phyloP scores from a whole-genome alignment of 2,797 vertebrate species.

The Acrocephalus scirpaceus region DNA sequence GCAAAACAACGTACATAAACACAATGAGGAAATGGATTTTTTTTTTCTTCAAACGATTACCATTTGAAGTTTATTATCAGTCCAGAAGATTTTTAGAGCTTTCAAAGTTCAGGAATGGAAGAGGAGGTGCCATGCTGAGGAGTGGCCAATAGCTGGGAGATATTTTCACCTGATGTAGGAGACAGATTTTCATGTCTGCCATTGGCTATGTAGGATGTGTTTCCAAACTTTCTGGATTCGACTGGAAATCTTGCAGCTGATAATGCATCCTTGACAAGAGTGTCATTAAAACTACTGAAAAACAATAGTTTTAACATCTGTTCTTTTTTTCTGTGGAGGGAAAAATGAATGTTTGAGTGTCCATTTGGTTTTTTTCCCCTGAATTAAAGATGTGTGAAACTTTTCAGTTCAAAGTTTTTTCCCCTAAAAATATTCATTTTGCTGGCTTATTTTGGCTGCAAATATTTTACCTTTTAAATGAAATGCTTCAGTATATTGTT shows the following conservation, averaged over 20 bases:
- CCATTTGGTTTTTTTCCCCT: accelerated
- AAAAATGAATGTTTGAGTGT: neutral
- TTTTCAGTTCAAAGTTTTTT: neutral
- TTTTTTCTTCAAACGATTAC: neutral
- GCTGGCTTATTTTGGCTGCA: neutral
- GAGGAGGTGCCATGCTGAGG: neutral
- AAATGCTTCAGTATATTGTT: neutral
- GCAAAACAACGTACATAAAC: neutral
- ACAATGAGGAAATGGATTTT: neutral
- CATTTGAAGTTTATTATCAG: neutral
- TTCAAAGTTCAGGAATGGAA: neutral
- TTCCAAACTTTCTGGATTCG: neutral
- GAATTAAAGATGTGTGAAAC: neutral
- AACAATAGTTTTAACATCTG: neutral
- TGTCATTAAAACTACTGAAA: neutral
- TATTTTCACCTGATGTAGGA: neutral
- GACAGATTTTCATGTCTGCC: neutral
- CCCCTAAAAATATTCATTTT: neutral
- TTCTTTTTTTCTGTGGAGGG: neutral
- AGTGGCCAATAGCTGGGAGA: neutral
- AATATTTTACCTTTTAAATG: neutral
- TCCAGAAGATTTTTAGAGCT: neutral
- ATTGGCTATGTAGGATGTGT: accelerated
- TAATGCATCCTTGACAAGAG: neutral
- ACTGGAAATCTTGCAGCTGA: neutral